phyloP scores from a whole-genome alignment of 2,113 vertebrate genomes.

The Bettongia penicillata region DNA sequence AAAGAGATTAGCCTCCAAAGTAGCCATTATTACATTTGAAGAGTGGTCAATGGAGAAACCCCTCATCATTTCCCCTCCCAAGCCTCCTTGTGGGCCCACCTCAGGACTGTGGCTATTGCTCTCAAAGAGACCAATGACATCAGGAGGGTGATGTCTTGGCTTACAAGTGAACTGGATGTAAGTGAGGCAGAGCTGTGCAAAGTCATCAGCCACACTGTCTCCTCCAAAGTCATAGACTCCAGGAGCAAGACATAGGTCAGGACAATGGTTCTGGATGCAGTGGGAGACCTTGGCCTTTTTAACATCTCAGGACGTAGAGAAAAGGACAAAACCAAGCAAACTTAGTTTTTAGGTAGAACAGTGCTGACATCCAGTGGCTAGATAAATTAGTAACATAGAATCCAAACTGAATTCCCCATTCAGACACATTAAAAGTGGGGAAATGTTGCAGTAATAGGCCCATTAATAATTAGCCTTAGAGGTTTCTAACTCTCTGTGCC shows the following conservation, averaged over 20 bases:
- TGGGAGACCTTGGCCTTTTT: background rate
- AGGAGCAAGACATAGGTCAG: background rate
- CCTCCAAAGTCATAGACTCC: background rate
- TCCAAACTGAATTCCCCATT: conserved; percentile 27
- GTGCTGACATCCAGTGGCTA: conserved; percentile 76
- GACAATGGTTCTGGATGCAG: background rate
- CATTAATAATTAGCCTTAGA: too few relatives aligned
- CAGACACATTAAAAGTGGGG: conserved; percentile 46
- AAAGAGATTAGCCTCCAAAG: background rate
- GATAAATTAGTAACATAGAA: conserved; percentile 49
- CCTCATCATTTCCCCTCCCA: background rate
- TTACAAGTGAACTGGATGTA: background rate
- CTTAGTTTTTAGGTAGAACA: conserved; percentile 61
- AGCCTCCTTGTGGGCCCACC: background rate
- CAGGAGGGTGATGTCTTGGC: background rate
- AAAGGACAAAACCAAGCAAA: background rate
- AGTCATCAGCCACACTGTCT: background rate
- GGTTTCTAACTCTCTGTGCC: background rate
- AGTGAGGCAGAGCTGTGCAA: background rate
- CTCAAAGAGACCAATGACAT: background rate
- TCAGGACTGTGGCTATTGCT: background rate
- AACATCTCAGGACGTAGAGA: background rate
- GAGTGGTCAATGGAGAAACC: background rate
- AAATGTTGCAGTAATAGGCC: background rate
- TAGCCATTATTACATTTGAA: background rate